phyloP scores from a whole-genome alignment of 1,140 invertebrate genomes.

The Diploscapter pachys region DNA sequence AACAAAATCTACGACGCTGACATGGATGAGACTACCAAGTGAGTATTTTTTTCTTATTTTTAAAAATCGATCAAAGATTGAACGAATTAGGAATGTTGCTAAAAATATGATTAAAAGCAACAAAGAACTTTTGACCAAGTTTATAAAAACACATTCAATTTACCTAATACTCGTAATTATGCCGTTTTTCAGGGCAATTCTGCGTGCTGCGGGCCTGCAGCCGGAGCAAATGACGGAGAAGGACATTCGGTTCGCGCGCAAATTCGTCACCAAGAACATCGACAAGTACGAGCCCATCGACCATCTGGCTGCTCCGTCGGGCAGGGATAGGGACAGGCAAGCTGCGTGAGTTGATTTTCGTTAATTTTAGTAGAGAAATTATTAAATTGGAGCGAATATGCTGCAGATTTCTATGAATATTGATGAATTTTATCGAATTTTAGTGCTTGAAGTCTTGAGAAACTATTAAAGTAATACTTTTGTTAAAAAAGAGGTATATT shows the following conservation, averaged over 20 bases:
- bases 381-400: neutral
- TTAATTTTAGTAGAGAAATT: neutral
- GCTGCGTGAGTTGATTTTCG: slow-evolving; percentile 12
- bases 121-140: no score
- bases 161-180: neutral
- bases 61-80: neutral
- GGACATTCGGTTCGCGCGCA: slow-evolving; percentile 14
- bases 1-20: slow-evolving; percentile 38
- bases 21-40: slow-evolving; percentile 43
- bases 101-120: no score
- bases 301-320: no score
- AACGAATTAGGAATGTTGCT: no score
- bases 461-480: neutral
- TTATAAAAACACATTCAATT: no score
- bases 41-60: neutral
- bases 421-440: neutral
- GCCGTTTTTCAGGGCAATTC: slow-evolving; percentile 27
- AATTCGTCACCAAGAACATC: slow-evolving; percentile 42
- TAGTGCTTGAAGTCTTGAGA: neutral
- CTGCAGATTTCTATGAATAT: neutral
- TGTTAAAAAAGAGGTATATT: neutral
- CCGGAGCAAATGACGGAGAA: slow-evolving; percentile 38
- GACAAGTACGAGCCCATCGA: slow-evolving; percentile 33
- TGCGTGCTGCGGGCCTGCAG: slow-evolving; percentile 40
- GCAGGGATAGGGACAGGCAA: neutral